These are phyloP conservation scores for Ligdia adustata DNA, from an alignment of 2,888 invertebrate species.

Conservation along the genomic window DNA sequence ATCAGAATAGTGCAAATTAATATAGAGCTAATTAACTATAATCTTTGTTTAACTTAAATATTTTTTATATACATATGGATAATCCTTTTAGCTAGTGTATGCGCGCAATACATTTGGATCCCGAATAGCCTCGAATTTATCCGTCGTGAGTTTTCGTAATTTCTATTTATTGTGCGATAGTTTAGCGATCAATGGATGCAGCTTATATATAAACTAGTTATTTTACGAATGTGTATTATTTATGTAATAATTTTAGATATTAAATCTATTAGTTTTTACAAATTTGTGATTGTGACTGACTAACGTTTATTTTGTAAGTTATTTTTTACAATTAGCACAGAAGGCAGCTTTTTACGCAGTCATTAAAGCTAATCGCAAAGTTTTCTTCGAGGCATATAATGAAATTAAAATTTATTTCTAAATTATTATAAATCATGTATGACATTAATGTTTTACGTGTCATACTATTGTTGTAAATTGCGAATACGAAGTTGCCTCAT, in stretches of 20 bases:
- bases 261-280: conserved; percentile 4
- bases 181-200: no score
- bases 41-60: no score
- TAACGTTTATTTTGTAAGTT: conserved; percentile 12
- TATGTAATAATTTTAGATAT: background rate
- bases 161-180: no score
- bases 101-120: no score
- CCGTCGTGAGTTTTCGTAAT: no score
- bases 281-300: conserved; percentile 19
- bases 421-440: background rate
- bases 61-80: no score
- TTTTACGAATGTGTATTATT: background rate
- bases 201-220: no score
- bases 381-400: background rate
- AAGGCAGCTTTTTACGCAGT: background rate
- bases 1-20: conserved; percentile 7
- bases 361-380: background rate
- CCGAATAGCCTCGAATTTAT: no score
- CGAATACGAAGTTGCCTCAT: background rate
- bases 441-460: conserved; percentile 10
- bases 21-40: conserved; percentile 1
- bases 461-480: conserved; percentile 13
- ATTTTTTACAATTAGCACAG: conserved; percentile 3
- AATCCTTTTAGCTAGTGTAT: no score
- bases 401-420: background rate